Evolutionary conservation across 2,888 invertebrate species (phyloP).

Genomic region (Lasioglossum malachurum): DNA sequence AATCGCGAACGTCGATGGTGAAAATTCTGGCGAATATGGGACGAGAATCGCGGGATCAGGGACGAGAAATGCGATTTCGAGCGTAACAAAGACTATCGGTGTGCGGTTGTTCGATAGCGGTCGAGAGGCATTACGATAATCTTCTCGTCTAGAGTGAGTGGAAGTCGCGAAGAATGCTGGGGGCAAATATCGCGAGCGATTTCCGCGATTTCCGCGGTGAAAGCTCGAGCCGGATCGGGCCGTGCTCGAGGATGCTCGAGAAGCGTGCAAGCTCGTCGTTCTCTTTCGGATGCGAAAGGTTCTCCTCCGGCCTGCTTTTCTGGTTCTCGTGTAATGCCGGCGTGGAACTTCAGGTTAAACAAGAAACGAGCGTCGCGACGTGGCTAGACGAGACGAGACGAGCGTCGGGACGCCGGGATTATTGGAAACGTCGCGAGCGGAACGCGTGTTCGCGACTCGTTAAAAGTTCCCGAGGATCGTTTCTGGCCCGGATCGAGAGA

Average conservation of each 20-base stretch:
- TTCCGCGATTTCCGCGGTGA: conserved; percentile 24
- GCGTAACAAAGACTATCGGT: not conserved
- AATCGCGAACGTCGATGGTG: not conserved
- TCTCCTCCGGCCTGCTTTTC: conserved; percentile 1
- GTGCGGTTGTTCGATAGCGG: not conserved
- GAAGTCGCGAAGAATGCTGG: conserved; percentile 23
- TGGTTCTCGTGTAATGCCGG: conserved; percentile 19
- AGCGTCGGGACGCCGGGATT: conserved; percentile 31
- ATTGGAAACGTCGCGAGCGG: conserved; percentile 55
- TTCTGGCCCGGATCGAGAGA: conserved; percentile 56
- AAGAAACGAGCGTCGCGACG: conserved; percentile 46
- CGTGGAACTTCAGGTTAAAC: conserved; percentile 54
- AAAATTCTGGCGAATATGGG: not conserved
- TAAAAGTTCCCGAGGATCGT: conserved; percentile 61
- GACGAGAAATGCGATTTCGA: not conserved
- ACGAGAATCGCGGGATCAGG: not conserved
- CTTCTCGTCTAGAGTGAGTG: conserved; percentile 1
- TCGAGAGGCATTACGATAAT: conserved; percentile 38
- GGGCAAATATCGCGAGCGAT: conserved; percentile 43
- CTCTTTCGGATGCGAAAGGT: conserved; percentile 2
- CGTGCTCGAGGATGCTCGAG: conserved; percentile 35
- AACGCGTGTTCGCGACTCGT: conserved; percentile 62
- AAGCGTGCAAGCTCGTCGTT: not conserved
- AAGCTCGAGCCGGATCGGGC: conserved; percentile 19
- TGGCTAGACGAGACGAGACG: not conserved